Conservation (phyloP, 2,113 vertebrate genomes). For the Formicarius rufipectus region DNA sequence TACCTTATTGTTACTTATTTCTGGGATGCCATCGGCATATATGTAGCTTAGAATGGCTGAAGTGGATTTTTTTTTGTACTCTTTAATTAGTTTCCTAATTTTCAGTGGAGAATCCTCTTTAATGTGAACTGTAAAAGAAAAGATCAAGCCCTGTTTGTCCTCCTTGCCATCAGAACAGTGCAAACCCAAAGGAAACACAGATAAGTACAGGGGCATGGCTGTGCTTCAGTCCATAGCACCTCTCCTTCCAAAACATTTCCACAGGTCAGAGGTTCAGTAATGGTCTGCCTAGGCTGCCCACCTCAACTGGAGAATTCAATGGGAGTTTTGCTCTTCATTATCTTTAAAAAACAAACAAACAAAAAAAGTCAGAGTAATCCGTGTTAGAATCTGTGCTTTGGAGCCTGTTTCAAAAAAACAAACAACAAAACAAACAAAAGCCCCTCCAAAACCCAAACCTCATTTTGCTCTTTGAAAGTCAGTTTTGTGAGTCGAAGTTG, state of each 20-base stretch:
- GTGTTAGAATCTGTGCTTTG: background rate
- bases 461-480: background rate
- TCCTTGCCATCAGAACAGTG: background rate
- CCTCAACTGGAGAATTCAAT: accelerated
- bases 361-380: background rate
- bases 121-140: background rate
- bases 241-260: background rate
- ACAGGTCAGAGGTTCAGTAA: background rate
- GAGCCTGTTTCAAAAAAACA: background rate
- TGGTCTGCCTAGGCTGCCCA: background rate
- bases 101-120: background rate
- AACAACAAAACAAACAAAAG: background rate
- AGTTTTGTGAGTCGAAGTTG: background rate
- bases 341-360: background rate
- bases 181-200: background rate
- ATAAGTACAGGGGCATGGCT: background rate
- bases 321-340: background rate
- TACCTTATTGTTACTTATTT: background rate
- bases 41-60: background rate
- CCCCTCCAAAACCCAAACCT: background rate
- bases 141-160: background rate
- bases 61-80: background rate
- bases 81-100: background rate
- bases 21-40: background rate
- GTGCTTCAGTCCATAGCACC: background rate